These are phyloP conservation scores for Hemicentrotus pulcherrimus DNA, from an alignment of 35 echinoderm and acorn worm genomes.

Conservation along the genomic window DNA sequence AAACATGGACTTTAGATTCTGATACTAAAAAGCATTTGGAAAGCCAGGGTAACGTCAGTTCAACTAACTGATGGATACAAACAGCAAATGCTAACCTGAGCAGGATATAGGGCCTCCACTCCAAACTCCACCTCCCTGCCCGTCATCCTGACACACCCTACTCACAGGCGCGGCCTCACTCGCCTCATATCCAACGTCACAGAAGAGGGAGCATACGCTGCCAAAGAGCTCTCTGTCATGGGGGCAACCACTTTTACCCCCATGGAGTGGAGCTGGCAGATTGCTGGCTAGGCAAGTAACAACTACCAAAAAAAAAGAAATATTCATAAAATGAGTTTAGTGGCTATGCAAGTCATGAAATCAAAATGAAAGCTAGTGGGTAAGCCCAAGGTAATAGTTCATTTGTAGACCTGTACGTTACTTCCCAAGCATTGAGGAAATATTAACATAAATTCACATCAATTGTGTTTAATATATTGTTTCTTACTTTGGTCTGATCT, in stretches of 20 bases:
- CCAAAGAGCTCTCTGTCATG: slow-evolving; percentile 38
- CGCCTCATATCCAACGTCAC: slow-evolving; percentile 53
- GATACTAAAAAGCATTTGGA: no score
- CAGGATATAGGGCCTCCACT: slow-evolving; percentile 58
- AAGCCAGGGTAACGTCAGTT: no score
- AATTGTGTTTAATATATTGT: no score
- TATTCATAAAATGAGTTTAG: neutral
- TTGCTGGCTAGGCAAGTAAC: slow-evolving; percentile 50
- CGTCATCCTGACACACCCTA: slow-evolving; percentile 52
- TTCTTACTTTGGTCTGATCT: no score
- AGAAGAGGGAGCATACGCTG: slow-evolving; percentile 51
- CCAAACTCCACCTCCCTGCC: slow-evolving; percentile 50
- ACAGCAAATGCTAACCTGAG: slow-evolving; percentile 35
- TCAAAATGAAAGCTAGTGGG: neutral
- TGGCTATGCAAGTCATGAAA: neutral
- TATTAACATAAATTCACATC: no score
- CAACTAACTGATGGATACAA: neutral
- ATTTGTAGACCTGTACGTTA: no score
- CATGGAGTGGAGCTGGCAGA: slow-evolving; percentile 53
- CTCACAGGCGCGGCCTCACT: neutral
- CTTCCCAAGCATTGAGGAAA: no score
- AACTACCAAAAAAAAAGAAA: neutral
- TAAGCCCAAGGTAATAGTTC: no score
- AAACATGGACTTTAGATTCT: no score
- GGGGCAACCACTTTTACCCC: slow-evolving; percentile 54